Evolutionary conservation across 1,140 invertebrate species (phyloP), one percentile per base, ranked within the genome.

Genomic region (Hyposmocoma kahamanoa): DNA sequence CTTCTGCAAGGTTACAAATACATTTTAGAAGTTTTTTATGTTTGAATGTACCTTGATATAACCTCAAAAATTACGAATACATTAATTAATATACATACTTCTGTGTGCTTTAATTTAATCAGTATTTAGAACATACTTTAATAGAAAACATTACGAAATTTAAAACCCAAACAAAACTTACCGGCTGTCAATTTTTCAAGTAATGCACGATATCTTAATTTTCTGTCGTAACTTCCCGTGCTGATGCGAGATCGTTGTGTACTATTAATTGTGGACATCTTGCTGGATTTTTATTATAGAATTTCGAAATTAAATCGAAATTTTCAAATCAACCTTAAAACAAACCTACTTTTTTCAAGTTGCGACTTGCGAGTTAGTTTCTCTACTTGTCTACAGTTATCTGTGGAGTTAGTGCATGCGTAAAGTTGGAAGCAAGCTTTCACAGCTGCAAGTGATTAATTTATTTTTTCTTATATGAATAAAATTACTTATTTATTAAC

Each of bases 121-220:
- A 10, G 15, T 6, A 4, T 36, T 36, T n/a, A n/a, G 32, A 15
- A 8, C 15, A 36, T 5, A 36, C 8, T 9, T 9, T 36, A 36
- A 15, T 9, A 5, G 15, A 36, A 36, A 36, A 10, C 15, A 36
- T 8, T 34, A 34, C 8, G 8, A 8, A 34, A 8, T 10, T 4
- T 13, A 34, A 15, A 5, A 8, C 8, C 8, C 9, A 13, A 15
- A 26, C 24, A n/a, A 13, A 8, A 43, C 56, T 59, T 59, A 83
- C 82, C 67, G 24, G 52, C 58, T 15, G 72, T 65, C 8, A 85
- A 53, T 42, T 74, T 53, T 28, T 77, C 70, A 3, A 85, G 50
- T 10, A 82, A 44, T 15, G 66, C 55, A 39, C 72, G 53, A 42
- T 82, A 83, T 11, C 62, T 48, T 1, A 67, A 38, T 60, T 80